Evolutionary conservation across 53 echinoderm and acorn worm species (phyloP).

Genomic region (Arbacia lixula): DNA sequence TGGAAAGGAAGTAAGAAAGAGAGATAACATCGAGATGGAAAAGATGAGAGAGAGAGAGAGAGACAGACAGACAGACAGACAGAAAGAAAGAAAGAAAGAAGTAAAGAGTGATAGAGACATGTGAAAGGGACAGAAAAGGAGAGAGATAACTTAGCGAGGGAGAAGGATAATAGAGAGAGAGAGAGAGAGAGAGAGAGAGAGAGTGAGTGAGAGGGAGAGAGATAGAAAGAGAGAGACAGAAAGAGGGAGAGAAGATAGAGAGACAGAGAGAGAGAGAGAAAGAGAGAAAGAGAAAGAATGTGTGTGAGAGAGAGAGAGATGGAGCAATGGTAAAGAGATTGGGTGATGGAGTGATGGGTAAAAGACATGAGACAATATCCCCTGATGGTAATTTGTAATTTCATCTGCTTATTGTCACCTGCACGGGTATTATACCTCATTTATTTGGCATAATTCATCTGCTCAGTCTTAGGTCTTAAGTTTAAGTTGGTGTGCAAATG

Average conservation of each 20-base stretch:
- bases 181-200: not conserved
- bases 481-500: too few relatives aligned
- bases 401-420: too few relatives aligned
- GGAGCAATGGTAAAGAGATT: not conserved
- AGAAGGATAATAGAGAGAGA: too few relatives aligned
- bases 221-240: not conserved
- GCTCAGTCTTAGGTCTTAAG: too few relatives aligned
- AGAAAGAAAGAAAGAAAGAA: not conserved
- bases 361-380: not conserved
- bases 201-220: too few relatives aligned
- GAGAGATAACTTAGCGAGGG: not conserved
- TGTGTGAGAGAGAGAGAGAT: not conserved
- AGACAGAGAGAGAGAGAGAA: not conserved
- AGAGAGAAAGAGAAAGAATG: not conserved
- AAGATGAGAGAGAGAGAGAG: not conserved
- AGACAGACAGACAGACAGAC: not conserved
- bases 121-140: not conserved
- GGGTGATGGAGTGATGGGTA: not conserved
- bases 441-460: too few relatives aligned
- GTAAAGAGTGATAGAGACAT: not conserved
- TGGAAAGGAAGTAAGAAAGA: not conserved
- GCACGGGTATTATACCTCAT: too few relatives aligned
- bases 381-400: too few relatives aligned
- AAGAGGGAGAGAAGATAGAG: not conserved
- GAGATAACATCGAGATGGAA: not conserved